Evolutionary conservation across 2,113 vertebrate genomes (phyloP).

Genomic region (Vicugna pacos): DNA sequence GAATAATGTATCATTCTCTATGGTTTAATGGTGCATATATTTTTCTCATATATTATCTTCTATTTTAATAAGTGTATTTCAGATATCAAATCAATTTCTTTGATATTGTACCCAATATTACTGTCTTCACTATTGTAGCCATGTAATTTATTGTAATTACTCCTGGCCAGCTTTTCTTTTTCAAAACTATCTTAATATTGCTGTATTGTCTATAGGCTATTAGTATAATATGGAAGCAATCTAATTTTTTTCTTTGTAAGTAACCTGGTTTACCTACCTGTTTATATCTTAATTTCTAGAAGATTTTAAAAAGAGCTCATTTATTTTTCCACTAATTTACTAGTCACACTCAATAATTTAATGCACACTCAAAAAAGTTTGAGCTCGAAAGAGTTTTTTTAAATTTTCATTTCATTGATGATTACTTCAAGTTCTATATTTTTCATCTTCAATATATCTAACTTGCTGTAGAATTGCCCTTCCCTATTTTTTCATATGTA

Average conservation of each 20-base stretch:
- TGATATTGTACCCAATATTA: neutral
- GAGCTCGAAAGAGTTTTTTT: neutral
- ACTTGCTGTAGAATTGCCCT: neutral
- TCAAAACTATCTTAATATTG: neutral
- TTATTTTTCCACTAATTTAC: slow-evolving; percentile 9
- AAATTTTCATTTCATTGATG: neutral
- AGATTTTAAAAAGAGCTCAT: neutral
- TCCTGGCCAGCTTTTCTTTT: slow-evolving; percentile 13
- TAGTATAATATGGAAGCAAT: neutral
- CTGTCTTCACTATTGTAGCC: slow-evolving; percentile 10
- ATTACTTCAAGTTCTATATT: neutral
- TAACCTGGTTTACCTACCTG: neutral
- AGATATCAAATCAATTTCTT: slow-evolving; percentile 7
- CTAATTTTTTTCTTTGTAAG: neutral
- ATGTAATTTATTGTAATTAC: slow-evolving; percentile 42
- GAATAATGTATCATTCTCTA: neutral
- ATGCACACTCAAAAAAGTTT: neutral
- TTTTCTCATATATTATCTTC: neutral
- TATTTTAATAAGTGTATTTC: slow-evolving; percentile 22
- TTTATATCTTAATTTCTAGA: neutral
- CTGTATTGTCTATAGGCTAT: neutral
- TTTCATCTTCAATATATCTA: neutral
- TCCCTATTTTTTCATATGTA: neutral
- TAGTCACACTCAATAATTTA: slow-evolving; percentile 6
- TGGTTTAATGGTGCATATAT: neutral